A percentile compares a stretch with the other conserved stretches of the same genome.
These are phyloP conservation scores for Drosophila multiciliata DNA, from an alignment of 2,888 invertebrate genomes.

Conservation along the genomic window DNA sequence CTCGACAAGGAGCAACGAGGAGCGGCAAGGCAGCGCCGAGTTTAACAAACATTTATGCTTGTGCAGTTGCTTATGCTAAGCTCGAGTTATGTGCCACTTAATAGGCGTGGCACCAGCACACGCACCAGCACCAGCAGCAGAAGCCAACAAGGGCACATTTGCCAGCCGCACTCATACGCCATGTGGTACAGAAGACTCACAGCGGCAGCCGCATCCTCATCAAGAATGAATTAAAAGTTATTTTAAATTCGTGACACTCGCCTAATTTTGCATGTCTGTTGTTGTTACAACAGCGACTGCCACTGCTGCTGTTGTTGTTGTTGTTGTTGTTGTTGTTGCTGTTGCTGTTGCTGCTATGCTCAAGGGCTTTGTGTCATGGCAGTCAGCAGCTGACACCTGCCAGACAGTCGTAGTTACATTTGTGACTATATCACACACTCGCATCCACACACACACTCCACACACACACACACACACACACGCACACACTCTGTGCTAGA, in stretches of 20 bases:
- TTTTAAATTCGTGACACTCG: conserved; percentile 82
- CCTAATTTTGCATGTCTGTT: conserved; percentile 73
- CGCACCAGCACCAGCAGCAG: conserved; percentile 28
- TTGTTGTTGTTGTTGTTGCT: conserved; percentile 12
- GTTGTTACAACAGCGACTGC: conserved; percentile 6
- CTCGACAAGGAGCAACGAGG: neutral
- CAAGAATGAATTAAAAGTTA: conserved; percentile 82
- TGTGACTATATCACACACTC: conserved; percentile 46
- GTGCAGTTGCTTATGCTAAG: conserved; percentile 79
- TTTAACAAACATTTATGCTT: conserved; percentile 78
- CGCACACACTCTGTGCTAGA: conserved; percentile 16
- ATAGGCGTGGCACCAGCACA: conserved; percentile 62
- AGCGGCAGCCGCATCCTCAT: conserved; percentile 67
- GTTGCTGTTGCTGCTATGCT: conserved; percentile 42
- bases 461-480: conserved; percentile 14
- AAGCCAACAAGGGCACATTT: conserved; percentile 57
- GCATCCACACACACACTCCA: conserved; percentile 1
- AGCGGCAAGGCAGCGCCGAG: conserved; percentile 34
- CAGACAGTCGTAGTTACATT: conserved; percentile 61
- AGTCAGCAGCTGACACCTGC: conserved; percentile 69
- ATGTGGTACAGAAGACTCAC: conserved; percentile 50
- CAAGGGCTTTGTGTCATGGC: conserved; percentile 62
- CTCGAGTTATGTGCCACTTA: conserved; percentile 77
- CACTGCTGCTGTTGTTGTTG: conserved; percentile 27
- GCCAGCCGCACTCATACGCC: conserved; percentile 74